Evolutionary conservation across 2,888 invertebrate genomes (phyloP), one percentile per base, ranked within the genome.

Genomic region (Rhagonycha fulva): DNA sequence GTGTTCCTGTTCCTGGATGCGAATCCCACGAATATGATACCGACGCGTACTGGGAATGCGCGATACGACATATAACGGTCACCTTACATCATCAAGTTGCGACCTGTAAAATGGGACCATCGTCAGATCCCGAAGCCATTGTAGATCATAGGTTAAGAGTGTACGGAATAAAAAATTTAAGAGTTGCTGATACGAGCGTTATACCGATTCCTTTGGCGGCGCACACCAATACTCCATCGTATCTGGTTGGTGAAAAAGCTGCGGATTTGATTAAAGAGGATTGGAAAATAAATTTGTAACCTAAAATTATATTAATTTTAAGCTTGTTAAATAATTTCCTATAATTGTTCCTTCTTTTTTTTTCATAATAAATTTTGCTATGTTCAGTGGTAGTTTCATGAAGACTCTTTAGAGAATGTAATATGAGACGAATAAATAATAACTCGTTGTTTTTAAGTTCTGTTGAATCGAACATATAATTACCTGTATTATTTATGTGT

Each of bases 221-320:
- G 0, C 91, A 91, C 80, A 88, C 89, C 0, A 90, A 89, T 68
- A 90, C 89, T 0, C 89, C 89, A 0, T 87, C 89, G 66, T 88
- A 87, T 72, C 91, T 91, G 91, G 88, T 91, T 3, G 91, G 89
- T 1, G 91, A 91, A 80, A 91, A 90, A 80, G 89, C 88, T 0
- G 86, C 91, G 0, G 91, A 90, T 81, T 84, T 90, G 83, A 89
- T 90, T 5, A 90, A 89, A 80, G 80, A 84, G 71, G 84, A 84
- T 9, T 90, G 89, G 89, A 72, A 12, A 2, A 9, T 24, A n/a
- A 24, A 24, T n/a, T 3, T 2, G 1, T n/a, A 47, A 47, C 47
- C 47, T 7, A 12, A 47, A 47, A 47, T n/a, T 12, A 7, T 47
- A 1, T 47, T 3, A 2, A 47, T 47, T 12, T 4, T 47, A n/a